Conservation (phyloP, 1,140 invertebrate species). For the Pristionchus pacificus region DNA sequence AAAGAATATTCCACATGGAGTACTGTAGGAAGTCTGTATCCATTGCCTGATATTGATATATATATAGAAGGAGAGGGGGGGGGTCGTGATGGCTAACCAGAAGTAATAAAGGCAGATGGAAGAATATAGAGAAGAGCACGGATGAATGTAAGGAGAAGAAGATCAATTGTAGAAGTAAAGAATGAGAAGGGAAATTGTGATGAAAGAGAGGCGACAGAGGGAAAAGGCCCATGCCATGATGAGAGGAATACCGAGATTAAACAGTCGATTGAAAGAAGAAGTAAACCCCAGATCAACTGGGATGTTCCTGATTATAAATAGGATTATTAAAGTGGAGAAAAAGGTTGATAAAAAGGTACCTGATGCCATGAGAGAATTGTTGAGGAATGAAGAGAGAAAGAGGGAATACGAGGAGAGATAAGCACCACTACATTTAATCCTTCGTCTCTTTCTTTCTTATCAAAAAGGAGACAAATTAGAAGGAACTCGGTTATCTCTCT, state of each 20-base stretch:
- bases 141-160: constrained; percentile 24
- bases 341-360: too few relatives aligned
- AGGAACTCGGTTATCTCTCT: too few relatives aligned
- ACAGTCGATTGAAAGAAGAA: neutral
- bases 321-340: neutral
- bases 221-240: neutral
- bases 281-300: neutral
- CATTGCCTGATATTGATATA: constrained; percentile 6
- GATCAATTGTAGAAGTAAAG: constrained; percentile 24
- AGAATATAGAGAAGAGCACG: constrained; percentile 25
- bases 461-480: too few relatives aligned
- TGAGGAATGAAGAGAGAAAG: too few relatives aligned
- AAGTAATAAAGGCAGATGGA: neutral
- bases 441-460: too few relatives aligned
- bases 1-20: constrained; percentile 36
- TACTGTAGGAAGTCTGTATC: constrained; percentile 2
- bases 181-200: neutral
- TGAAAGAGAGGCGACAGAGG: neutral
- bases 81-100: neutral
- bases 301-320: neutral
- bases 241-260: neutral
- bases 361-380: too few relatives aligned
- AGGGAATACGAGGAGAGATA: neutral
- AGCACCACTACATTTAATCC: too few relatives aligned
- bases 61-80: neutral